Percentiles rank a stretch among this genome's conserved stretches.
phyloP scores from a whole-genome alignment of 2,888 invertebrate species.

The Campoplex capitator region DNA sequence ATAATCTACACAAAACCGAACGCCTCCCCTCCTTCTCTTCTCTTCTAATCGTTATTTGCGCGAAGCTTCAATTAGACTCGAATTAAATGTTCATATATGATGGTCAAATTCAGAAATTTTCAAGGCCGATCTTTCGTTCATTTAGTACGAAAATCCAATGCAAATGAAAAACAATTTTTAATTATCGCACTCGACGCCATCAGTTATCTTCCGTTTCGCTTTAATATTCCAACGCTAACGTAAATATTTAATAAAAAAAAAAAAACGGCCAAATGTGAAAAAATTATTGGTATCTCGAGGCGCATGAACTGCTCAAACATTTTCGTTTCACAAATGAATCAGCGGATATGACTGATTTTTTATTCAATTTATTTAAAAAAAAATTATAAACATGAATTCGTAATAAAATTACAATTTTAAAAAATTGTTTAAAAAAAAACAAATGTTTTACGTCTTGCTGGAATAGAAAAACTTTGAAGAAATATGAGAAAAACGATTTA shows the following conservation, averaged over 20 bases:
- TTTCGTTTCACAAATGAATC: not conserved
- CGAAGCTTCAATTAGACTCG: slow-evolving; percentile 5
- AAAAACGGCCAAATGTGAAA: not conserved
- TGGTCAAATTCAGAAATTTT: slow-evolving; percentile 3
- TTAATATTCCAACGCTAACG: not conserved
- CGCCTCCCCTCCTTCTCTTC: not conserved
- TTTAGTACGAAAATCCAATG: not conserved
- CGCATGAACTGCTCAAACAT: too few relatives aligned
- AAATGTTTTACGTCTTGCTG: too few relatives aligned
- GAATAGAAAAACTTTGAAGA: too few relatives aligned
- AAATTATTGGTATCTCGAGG: not conserved
- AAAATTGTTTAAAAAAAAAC: too few relatives aligned
- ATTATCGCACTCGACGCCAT: not conserved
- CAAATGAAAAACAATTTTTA: not conserved
- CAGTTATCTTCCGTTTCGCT: too few relatives aligned
- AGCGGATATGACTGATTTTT: not conserved
- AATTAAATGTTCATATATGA: not conserved
- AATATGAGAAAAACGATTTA: not conserved
- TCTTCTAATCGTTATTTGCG: too few relatives aligned
- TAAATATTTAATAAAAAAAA: not conserved
- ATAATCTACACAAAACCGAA: slow-evolving; percentile 32
- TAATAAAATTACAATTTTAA: too few relatives aligned
- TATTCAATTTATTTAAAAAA: too few relatives aligned
- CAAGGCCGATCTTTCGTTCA: not conserved
- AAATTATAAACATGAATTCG: too few relatives aligned